Evolutionary conservation across 1,140 invertebrate species (phyloP).

Genomic region (Drosophila bifasciata): DNA sequence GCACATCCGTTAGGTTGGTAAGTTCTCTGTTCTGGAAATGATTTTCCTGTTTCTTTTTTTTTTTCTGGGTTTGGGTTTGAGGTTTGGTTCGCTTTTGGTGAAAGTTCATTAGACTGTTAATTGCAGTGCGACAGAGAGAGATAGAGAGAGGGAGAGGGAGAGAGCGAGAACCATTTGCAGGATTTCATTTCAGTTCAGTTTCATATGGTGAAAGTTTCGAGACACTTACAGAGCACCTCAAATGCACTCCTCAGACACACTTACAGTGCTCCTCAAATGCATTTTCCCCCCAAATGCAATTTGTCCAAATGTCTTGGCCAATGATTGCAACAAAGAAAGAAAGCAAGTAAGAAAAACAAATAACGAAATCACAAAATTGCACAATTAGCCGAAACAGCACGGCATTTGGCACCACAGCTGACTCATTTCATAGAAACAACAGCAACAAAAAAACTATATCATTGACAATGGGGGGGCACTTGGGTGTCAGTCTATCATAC

Average conservation of each 20-base stretch:
- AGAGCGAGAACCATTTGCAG: conserved; percentile 27
- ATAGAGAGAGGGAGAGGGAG: not conserved
- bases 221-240: conserved; percentile 31
- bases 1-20: conserved; percentile 61
- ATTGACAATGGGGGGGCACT: conserved; percentile 4
- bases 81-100: conserved; percentile 53
- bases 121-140: conserved; percentile 32
- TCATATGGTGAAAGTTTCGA: conserved; percentile 67
- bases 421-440: conserved; percentile 58
- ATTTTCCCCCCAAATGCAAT: conserved; percentile 75
- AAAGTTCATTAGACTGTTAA: conserved; percentile 75
- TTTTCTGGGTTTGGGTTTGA: not conserved
- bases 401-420: conserved; percentile 40
- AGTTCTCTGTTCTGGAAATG: conserved; percentile 52
- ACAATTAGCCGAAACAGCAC: conserved; percentile 69
- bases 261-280: conserved; percentile 26
- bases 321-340: conserved; percentile 71
- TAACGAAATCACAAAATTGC: conserved; percentile 65
- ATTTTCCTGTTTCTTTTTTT: conserved; percentile 59
- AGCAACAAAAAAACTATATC: conserved; percentile 52
- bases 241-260: too few species aligned
- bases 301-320: conserved; percentile 76
- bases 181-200: conserved; percentile 41
- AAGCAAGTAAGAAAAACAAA: conserved; percentile 24
- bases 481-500: conserved; percentile 1